Base-by-base conservation (phyloP, 2,113 vertebrate species). In the Pseudopipra pipra region DNA sequence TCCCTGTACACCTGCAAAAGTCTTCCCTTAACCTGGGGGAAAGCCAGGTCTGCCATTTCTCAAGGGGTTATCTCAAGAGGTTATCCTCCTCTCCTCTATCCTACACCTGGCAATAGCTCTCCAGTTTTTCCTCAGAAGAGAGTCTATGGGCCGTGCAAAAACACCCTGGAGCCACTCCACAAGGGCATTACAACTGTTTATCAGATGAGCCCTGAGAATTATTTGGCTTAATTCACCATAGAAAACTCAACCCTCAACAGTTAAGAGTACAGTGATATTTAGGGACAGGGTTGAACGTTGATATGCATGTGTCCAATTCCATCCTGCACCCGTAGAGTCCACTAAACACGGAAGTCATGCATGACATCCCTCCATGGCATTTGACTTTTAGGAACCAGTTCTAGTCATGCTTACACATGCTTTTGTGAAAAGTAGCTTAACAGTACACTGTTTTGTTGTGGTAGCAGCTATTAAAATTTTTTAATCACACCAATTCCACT, bases 241-340 rank as follows among this genome's bases (percentile, higher is more conserved):
- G 81, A 85, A 94, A 95, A 73, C n/a, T 39, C 73, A 75, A 88
- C 49, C 30, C 80, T 87, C 55, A 49, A 62, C 62, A 94, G 80
- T 79, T 73, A 46, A 68, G 10, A 20, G 16, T 31, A 35, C 66
- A 20, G 35, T 19, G 18, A 33, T 68, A 82, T 80, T 85, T 76
- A 89, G n/a, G 62, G 37, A 71, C 39, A 75, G 11, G 44, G 75
- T 75, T 73, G 58, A 95, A 89, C n/a, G 82, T 87, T 76, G 49
- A 22, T 54, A 61, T 10, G 23, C 9, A 7, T 19, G 24, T 55
- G 14, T 37, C 24, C 61, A 52, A 37, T 56, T 85, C 70, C 28
- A 85, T 28, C 43, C 65, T 55, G 25, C 66, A 44, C 14, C 44
- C 65, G 22, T 20, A 31, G n/a, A 33, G 18, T n/a, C 44, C 86